Percentiles rank a stretch among this genome's conserved stretches.
Evolutionary conservation across 2,888 invertebrate genomes (phyloP).

Genomic region (Melanostoma scalare): DNA sequence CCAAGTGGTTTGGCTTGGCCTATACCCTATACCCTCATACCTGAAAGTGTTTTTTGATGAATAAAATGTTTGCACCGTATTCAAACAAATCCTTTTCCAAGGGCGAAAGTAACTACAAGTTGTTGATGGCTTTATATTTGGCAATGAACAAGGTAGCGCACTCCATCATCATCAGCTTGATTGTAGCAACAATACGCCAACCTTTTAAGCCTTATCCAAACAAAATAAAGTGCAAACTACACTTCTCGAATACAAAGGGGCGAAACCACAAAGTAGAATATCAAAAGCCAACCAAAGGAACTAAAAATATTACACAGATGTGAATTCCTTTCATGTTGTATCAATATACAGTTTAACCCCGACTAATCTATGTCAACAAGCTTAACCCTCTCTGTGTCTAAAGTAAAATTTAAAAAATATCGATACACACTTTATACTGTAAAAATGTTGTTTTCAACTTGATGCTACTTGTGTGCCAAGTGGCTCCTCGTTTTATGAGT

Average conservation of each 20-base stretch:
- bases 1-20: no score
- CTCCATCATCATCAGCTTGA: not conserved
- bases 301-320: not conserved
- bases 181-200: not conserved
- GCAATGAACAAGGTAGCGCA: not conserved
- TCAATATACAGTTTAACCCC: conserved; percentile 42
- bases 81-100: not conserved
- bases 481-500: conserved; percentile 58
- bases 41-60: conserved; percentile 2
- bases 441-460: conserved; percentile 65
- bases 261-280: not conserved
- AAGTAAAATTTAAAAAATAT: not conserved
- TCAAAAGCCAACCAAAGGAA: not conserved
- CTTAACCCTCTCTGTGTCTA: conserved; percentile 38
- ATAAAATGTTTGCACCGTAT: not conserved
- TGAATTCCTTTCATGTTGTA: conserved; percentile 3
- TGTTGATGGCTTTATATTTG: not conserved
- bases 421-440: conserved; percentile 40
- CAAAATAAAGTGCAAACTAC: conserved; percentile 5
- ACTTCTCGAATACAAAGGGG: not conserved
- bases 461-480: conserved; percentile 68
- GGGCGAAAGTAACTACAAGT: not conserved
- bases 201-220: not conserved
- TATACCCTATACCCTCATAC: not conserved
- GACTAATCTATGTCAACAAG: conserved; percentile 66